These are phyloP conservation scores for Nowickia ferox DNA, from an alignment of 2,888 invertebrate species.

Conservation along the genomic window DNA sequence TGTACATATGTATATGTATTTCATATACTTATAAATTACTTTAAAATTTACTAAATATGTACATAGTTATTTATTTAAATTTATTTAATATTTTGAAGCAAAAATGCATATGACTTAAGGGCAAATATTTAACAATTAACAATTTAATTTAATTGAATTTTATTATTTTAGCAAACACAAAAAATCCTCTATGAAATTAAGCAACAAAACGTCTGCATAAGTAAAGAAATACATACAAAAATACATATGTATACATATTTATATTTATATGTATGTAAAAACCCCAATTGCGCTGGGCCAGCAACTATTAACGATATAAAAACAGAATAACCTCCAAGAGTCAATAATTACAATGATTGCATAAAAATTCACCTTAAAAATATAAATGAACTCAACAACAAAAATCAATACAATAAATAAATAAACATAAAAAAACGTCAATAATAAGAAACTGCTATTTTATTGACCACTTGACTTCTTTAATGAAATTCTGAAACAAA, in stretches of 20 bases:
- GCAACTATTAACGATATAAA: conserved; percentile 64
- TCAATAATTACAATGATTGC: conserved; percentile 69
- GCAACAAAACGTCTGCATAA: too few species aligned
- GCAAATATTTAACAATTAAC: background rate
- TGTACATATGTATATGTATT: background rate
- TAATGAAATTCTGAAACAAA: conserved; percentile 63
- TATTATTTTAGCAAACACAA: too few species aligned
- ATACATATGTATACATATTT: too few species aligned
- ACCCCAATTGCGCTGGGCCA: conserved; percentile 7
- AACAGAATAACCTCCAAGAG: conserved; percentile 55
- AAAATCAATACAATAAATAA: conserved; percentile 34
- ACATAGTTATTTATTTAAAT: background rate
- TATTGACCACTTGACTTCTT: conserved; percentile 66
- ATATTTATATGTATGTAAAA: background rate
- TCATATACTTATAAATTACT: background rate
- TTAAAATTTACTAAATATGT: background rate
- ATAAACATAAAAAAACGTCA: conserved; percentile 24
- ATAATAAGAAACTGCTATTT: conserved; percentile 36
- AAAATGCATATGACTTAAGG: background rate
- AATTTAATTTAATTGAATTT: too few species aligned
- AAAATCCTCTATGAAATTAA: too few species aligned
- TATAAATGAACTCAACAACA: conserved; percentile 43
- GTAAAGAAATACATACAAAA: too few species aligned
- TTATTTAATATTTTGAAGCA: background rate
- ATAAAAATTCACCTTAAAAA: conserved; percentile 63